These are phyloP conservation scores for Abramis brama DNA, from an alignment of 2,113 vertebrate species.

Conservation along the genomic window DNA sequence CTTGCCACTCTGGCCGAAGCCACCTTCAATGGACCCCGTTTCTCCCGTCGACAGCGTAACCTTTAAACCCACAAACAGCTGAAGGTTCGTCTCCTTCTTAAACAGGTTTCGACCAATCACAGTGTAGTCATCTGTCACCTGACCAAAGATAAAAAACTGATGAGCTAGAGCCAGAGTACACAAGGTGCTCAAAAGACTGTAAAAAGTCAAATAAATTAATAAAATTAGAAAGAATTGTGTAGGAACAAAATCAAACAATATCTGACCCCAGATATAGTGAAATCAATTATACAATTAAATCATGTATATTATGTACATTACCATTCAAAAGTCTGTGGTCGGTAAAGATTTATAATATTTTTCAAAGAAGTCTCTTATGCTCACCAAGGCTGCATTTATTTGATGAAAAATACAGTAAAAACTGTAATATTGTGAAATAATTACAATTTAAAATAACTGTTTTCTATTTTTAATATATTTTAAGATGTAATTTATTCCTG, in stretches of 20 bases:
- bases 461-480: background rate
- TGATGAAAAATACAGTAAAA: background rate
- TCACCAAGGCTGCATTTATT: background rate
- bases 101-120: conserved; percentile 95
- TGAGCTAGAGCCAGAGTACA: background rate
- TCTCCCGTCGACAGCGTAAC: conserved; percentile 92
- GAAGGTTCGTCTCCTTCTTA: conserved; percentile 98
- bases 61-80: conserved; percentile 93
- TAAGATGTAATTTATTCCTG: background rate
- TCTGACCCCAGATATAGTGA: background rate
- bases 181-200: background rate
- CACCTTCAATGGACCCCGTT: conserved; percentile 86
- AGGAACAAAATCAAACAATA: background rate
- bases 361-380: background rate
- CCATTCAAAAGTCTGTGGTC: background rate
- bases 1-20: conserved; percentile 96
- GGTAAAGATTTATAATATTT: background rate
- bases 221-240: background rate
- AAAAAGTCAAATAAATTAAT: background rate
- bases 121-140: conserved; percentile 90
- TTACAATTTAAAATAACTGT: background rate
- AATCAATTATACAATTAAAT: background rate
- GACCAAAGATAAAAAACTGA: conserved; percentile 32
- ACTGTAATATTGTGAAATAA: background rate
- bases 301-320: background rate